Evolutionary conservation across 2,888 invertebrate species (phyloP).

Genomic region (Petrolisthes manimaculis): DNA sequence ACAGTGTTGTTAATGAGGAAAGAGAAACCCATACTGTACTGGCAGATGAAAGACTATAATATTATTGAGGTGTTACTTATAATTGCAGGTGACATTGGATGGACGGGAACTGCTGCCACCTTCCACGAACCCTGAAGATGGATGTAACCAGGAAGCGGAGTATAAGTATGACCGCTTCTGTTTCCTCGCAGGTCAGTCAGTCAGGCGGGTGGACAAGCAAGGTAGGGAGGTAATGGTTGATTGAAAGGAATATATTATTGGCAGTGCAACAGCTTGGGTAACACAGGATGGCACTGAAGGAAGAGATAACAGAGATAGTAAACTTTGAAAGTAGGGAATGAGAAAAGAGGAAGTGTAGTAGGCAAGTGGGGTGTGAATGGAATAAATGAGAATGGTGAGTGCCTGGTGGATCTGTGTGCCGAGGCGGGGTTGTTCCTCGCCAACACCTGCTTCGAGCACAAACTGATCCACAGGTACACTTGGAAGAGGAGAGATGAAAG

Average conservation of each 20-base stretch:
- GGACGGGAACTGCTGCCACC: conserved; percentile 79
- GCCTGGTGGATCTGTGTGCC: too few species aligned
- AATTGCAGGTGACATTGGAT: conserved; percentile 73
- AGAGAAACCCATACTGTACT: background rate
- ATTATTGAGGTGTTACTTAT: background rate
- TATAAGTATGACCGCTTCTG: conserved; percentile 81
- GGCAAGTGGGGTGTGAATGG: too few species aligned
- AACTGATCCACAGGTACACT: too few species aligned
- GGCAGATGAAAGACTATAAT: background rate
- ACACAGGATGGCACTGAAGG: too few species aligned
- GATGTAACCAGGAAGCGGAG: conserved; percentile 81
- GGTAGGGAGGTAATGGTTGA: background rate
- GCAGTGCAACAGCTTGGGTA: too few species aligned
- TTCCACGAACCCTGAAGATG: conserved; percentile 77
- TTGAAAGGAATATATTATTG: background rate
- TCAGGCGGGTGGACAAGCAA: background rate
- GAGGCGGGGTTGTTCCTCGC: too few species aligned
- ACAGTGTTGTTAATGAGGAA: too few species aligned
- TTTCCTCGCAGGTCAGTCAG: conserved; percentile 77
- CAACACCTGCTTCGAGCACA: too few species aligned
- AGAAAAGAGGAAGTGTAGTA: too few species aligned
- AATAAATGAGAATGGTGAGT: too few species aligned
- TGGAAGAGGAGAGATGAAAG: too few species aligned
- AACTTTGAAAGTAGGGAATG: too few species aligned
- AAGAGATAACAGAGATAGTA: background rate